phyloP scores from a whole-genome alignment of 2,797 vertebrate genomes.

The Siniperca undulata region DNA sequence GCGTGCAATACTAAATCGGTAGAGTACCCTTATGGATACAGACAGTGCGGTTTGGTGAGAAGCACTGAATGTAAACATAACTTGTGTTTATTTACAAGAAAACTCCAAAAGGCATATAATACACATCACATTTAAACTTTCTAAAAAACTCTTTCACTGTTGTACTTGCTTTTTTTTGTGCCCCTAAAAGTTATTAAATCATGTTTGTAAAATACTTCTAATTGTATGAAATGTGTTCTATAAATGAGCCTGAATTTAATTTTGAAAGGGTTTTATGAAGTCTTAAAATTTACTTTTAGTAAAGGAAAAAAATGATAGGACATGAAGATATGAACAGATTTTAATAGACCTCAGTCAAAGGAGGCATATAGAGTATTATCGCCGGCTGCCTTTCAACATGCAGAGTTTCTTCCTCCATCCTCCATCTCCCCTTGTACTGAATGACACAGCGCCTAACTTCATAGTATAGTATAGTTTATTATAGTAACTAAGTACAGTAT shows the following conservation, averaged over 20 bases:
- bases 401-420: not conserved
- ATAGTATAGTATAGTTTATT: too few species aligned
- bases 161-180: too few species aligned
- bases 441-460: not conserved
- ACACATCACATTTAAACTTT: too few species aligned
- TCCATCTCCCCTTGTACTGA: not conserved
- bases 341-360: not conserved
- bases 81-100: not conserved
- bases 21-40: not conserved
- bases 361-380: not conserved
- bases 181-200: not conserved
- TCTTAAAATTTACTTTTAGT: not conserved
- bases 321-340: not conserved
- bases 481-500: not conserved
- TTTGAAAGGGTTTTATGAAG: not conserved
- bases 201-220: not conserved
- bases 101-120: not conserved
- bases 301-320: not conserved
- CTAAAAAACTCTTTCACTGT: too few species aligned
- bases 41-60: too few species aligned
- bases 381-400: not conserved
- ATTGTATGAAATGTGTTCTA: not conserved
- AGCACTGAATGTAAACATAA: not conserved
- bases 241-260: not conserved
- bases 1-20: not conserved